Base-by-base conservation (phyloP, 2,113 vertebrate genomes). In the Sorex araneus region DNA sequence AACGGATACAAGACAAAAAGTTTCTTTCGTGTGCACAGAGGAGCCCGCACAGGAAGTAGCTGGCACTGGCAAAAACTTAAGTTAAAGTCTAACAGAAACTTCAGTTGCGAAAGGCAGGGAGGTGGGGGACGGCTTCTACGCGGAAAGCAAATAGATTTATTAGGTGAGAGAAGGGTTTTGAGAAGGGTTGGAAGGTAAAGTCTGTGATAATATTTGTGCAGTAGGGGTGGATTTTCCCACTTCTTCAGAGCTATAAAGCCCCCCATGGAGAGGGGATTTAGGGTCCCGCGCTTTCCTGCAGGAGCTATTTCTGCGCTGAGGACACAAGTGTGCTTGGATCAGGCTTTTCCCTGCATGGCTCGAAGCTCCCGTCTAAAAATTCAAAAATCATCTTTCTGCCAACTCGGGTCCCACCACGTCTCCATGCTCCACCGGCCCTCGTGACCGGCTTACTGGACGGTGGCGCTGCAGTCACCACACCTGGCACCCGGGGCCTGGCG, bases 101-200 rank as follows among this genome's bases (percentile, higher is more conserved):
- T 73, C 69, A 69, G 78, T 45, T 83, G 43, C 43, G 28, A 71
- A 88, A 90, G 81, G 34, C 7, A 7, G 34, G 47, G 45, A 6
- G 21, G 80, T 32, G 32, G 54, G 63, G 66, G 90, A 80, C 18
- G 34, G 36, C 73, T 73, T 73, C 74, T 28, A 66, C 25, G 54
- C 43, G 43, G 30, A 90, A 92, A 84, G 27, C 73, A 73, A 95
- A 89, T 4, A 73, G 27, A 45, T 78, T 90, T 92, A 66, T 85
- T 85, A 54, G 54, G 40, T 40, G 54, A 54, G 54, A 54, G 54
- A 54, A 54, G 54, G 25, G 34, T 45, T 54, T 70, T 45, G 47
- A 85, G 25, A 36, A 40, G 40, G 40, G 40, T 40, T 40, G 40
- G 47, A 13, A 70, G 70, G 73, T 79, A 71, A 89, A 76, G 74